Evolutionary conservation across 2,888 invertebrate species (phyloP).

Genomic region (Tethea ocularis): DNA sequence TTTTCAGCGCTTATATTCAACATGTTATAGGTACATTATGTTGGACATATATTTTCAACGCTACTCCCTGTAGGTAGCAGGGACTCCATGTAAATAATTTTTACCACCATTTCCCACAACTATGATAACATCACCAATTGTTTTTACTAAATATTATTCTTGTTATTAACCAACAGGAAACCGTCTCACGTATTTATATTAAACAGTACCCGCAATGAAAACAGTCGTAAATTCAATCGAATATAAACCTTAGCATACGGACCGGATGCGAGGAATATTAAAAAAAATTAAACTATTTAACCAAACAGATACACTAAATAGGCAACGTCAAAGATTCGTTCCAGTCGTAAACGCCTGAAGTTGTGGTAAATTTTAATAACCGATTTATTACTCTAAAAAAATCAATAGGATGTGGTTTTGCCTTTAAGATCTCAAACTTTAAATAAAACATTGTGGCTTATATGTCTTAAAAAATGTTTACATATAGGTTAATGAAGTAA

Average conservation of each 20-base stretch:
- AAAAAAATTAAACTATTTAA: slow-evolving; percentile 73
- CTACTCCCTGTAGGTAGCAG: not conserved
- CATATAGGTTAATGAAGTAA: slow-evolving; percentile 26
- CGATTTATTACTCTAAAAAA: slow-evolving; percentile 65
- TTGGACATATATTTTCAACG: not conserved
- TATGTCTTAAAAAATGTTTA: slow-evolving; percentile 48
- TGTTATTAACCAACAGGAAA: slow-evolving; percentile 78
- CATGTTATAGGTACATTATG: not conserved
- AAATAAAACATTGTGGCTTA: slow-evolving; percentile 60
- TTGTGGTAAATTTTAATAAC: slow-evolving; percentile 67
- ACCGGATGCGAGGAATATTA: slow-evolving; percentile 73
- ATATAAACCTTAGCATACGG: slow-evolving; percentile 68
- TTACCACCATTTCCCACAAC: slow-evolving; percentile 27
- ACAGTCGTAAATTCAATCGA: slow-evolving; percentile 81
- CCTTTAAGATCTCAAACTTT: slow-evolving; percentile 49
- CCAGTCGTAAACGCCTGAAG: slow-evolving; percentile 51
- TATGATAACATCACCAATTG: slow-evolving; percentile 62
- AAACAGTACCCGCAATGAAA: slow-evolving; percentile 79
- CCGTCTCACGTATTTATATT: slow-evolving; percentile 75
- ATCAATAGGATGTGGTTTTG: slow-evolving; percentile 73
- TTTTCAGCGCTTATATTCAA: not conserved
- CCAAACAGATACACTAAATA: slow-evolving; percentile 63
- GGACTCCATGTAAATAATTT: slow-evolving; percentile 2
- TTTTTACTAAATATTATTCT: slow-evolving; percentile 74
- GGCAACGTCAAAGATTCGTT: slow-evolving; percentile 52